A percentile compares a stretch with the other conserved stretches of the same genome.
Conservation (phyloP, 2,888 invertebrate species). For the Cosmorhoe ocellata region DNA sequence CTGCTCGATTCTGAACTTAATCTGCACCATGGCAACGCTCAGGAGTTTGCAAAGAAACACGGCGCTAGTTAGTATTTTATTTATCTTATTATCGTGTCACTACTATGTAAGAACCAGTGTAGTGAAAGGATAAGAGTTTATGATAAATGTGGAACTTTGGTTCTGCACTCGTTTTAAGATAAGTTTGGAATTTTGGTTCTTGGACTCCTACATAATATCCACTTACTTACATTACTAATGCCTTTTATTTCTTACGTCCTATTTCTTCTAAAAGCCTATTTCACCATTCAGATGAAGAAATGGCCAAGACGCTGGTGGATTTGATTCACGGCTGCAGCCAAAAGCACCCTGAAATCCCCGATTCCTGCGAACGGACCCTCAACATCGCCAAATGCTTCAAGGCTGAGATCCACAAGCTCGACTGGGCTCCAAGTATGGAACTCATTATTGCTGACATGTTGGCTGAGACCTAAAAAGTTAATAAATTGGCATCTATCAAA, state of each 20-base stretch:
- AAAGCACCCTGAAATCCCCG: conserved; percentile 25
- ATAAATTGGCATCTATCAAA: background rate
- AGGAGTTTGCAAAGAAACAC: conserved; percentile 49
- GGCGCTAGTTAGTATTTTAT: conserved; percentile 53
- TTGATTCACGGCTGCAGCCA: conserved; percentile 51
- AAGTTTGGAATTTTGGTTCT: too few species aligned
- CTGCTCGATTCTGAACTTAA: conserved; percentile 45
- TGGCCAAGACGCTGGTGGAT: conserved; percentile 51
- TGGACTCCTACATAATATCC: too few species aligned
- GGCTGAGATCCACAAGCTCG: conserved; percentile 53
- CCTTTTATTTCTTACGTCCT: too few species aligned
- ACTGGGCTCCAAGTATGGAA: conserved; percentile 58
- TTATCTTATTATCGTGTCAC: too few species aligned
- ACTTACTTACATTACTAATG: too few species aligned
- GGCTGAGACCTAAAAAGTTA: conserved; percentile 46
- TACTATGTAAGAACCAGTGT: too few species aligned
- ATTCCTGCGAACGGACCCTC: conserved; percentile 45
- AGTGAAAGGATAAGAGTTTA: too few species aligned
- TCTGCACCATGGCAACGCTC: conserved; percentile 51
- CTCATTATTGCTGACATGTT: conserved; percentile 51
- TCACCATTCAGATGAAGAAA: conserved; percentile 46
- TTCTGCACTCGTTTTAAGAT: too few species aligned
- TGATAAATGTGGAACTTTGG: too few species aligned
- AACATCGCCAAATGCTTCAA: conserved; percentile 58
- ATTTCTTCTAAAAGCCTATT: background rate